Evolutionary conservation across 2,797 vertebrate species (phyloP), one percentile per base, ranked within the genome.

Genomic region (Echiichthys vipera): DNA sequence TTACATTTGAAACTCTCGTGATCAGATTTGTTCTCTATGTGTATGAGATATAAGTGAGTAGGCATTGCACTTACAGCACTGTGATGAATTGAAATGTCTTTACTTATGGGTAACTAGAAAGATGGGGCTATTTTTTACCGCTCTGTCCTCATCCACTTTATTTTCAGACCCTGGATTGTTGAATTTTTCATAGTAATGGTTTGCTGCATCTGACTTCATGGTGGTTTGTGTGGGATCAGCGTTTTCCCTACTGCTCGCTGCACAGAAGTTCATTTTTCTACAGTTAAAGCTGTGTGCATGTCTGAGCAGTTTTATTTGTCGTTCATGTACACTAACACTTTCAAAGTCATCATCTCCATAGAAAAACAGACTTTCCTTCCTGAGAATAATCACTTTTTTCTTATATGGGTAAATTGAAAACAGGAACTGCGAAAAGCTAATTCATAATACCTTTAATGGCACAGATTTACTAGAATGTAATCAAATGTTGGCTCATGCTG

Each of bases 151-250:
- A 32, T 1, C 43, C 50, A 18, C 17, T 65, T 37, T 50, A 65
- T 61, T 66, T 77, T 36, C 13, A 29, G 22, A 17, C 18, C 51
- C 2, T 34, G 18, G 10, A 46, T 40, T 40, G 9, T 37, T 82
- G 27, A 57, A 73, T 80, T 51, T 76, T 73, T 80, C 39, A 66
- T 74, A 5, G 12, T 65, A 30, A 55, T 20, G 34, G 46, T 27
- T 43, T 53, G 34, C 51, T 20, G 56, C 29, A 40, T 42, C 5
- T 67, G 37, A 18, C 13, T 32, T 46, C 65, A 15, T 7, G 25
- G 17, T 6, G 11, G n/a, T 39, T 53, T 74, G 7, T 65, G 29
- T 49, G 37, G 29, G 37, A 29, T 75, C 34, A 51, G 64, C 17
- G 22, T 64, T 36, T 49, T 42, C 32, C 50, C 5, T 32, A 10